phyloP scores from a whole-genome alignment of 2,888 invertebrate species.

The Brachynemurus nebulosus region DNA sequence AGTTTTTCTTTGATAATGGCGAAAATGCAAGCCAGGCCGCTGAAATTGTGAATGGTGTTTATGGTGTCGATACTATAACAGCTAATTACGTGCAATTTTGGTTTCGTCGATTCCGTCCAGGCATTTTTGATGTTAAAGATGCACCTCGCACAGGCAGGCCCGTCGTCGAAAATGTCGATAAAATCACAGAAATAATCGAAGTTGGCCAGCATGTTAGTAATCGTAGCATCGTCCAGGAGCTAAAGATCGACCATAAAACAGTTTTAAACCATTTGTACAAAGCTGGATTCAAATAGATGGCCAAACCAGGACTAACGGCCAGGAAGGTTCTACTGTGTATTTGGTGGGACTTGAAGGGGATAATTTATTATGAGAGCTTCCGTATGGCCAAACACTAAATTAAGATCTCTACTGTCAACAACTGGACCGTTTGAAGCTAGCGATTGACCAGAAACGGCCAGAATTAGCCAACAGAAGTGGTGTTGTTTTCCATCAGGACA shows the following conservation, averaged over 20 bases:
- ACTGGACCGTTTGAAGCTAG: slow-evolving; percentile 15
- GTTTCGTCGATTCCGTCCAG: slow-evolving; percentile 20
- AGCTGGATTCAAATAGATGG: slow-evolving; percentile 15
- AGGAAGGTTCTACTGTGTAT: slow-evolving; percentile 17
- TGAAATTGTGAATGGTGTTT: too few relatives aligned
- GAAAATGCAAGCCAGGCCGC: too few relatives aligned
- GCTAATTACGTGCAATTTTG: slow-evolving; percentile 13
- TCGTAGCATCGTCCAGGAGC: slow-evolving; percentile 12
- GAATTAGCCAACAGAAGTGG: slow-evolving; percentile 10
- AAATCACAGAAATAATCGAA: slow-evolving; percentile 14
- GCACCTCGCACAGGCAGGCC: slow-evolving; percentile 13
- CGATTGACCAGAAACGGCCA: slow-evolving; percentile 10
- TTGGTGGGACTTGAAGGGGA: slow-evolving; percentile 20
- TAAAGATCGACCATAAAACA: slow-evolving; percentile 13
- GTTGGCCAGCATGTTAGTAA: slow-evolving; percentile 10
- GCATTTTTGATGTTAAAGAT: slow-evolving; percentile 18
- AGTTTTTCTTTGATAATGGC: too few relatives aligned
- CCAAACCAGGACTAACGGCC: slow-evolving; percentile 13
- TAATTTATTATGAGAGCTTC: slow-evolving; percentile 16
- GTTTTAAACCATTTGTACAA: slow-evolving; percentile 17
- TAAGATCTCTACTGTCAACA: slow-evolving; percentile 17
- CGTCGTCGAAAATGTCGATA: slow-evolving; percentile 12
- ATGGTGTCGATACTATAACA: too few relatives aligned
- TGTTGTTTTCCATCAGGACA: slow-evolving; percentile 16
- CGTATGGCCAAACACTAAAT: slow-evolving; percentile 14